Evolutionary conservation across 2,888 invertebrate genomes (phyloP).

Genomic region (Germaria angustata): DNA sequence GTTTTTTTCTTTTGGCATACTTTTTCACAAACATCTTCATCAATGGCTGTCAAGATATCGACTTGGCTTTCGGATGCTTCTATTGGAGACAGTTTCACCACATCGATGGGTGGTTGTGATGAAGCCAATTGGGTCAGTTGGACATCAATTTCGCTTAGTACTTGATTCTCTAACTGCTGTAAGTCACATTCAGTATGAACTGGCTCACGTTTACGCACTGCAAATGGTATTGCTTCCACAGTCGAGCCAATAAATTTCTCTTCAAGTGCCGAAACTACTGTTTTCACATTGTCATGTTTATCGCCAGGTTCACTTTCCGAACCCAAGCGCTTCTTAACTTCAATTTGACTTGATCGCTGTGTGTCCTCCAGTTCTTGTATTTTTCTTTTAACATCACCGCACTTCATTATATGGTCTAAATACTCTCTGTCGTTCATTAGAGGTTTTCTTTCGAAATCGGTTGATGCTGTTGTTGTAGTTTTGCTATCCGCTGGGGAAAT

Average conservation of each 20-base stretch:
- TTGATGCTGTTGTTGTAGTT: not conserved
- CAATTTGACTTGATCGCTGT: not conserved
- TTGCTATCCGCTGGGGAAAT: not conserved
- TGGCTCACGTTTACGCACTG: slow-evolving; percentile 75
- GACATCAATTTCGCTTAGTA: slow-evolving; percentile 72
- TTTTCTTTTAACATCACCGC: slow-evolving; percentile 83
- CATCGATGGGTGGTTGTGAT: slow-evolving; percentile 69
- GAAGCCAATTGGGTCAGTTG: slow-evolving; percentile 69
- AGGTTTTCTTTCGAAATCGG: not conserved
- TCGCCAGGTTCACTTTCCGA: slow-evolving; percentile 57
- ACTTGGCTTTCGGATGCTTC: slow-evolving; percentile 68
- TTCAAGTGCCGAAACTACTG: slow-evolving; percentile 82
- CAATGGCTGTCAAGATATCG: slow-evolving; percentile 66
- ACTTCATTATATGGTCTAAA: slow-evolving; percentile 74
- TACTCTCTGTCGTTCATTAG: slow-evolving; percentile 60
- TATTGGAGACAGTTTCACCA: slow-evolving; percentile 71
- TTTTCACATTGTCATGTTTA: slow-evolving; percentile 81
- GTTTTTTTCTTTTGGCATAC: slow-evolving; percentile 71
- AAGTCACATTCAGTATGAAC: slow-evolving; percentile 69
- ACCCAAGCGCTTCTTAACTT: not conserved
- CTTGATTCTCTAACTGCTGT: slow-evolving; percentile 72
- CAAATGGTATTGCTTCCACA: slow-evolving; percentile 72
- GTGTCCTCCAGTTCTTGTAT: slow-evolving; percentile 82
- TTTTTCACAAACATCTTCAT: slow-evolving; percentile 76
- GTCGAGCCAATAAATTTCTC: slow-evolving; percentile 78